A percentile compares a stretch with the other conserved stretches of the same genome.
These are phyloP conservation scores for Balaenoptera acutorostrata DNA, from an alignment of 2,113 vertebrate genomes.

Conservation along the genomic window DNA sequence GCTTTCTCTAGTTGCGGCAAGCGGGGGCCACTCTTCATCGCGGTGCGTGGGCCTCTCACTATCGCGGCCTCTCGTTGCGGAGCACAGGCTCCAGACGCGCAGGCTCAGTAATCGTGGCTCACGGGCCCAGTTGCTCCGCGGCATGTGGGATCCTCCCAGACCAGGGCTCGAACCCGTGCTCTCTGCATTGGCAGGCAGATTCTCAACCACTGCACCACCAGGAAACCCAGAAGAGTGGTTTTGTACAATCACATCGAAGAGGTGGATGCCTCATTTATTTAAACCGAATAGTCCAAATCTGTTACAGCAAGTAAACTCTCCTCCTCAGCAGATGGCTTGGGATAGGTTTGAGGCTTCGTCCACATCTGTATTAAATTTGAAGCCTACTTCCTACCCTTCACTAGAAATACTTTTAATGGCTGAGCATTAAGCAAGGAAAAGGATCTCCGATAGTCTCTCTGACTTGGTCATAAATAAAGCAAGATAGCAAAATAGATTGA, in stretches of 20 bases:
- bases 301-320: neutral
- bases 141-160: no score
- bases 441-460: neutral
- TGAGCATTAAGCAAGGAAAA: neutral
- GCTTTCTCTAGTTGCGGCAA: no score
- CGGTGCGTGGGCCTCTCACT: no score
- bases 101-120: no score
- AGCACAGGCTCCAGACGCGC: no score
- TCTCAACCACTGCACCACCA: no score
- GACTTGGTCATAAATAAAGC: neutral
- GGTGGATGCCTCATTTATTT: neutral
- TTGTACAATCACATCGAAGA: neutral
- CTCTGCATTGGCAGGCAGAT: no score
- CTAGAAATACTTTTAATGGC: neutral
- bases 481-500: constrained; percentile 6
- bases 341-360: neutral
- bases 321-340: neutral
- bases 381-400: neutral
- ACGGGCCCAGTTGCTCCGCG: no score
- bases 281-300: neutral
- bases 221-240: neutral
- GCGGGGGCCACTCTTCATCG: no score
- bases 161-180: no score
- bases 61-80: no score
- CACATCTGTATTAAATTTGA: neutral